phyloP scores from a whole-genome alignment of 2,113 vertebrate species.

The Laterallus jamaicensis region DNA sequence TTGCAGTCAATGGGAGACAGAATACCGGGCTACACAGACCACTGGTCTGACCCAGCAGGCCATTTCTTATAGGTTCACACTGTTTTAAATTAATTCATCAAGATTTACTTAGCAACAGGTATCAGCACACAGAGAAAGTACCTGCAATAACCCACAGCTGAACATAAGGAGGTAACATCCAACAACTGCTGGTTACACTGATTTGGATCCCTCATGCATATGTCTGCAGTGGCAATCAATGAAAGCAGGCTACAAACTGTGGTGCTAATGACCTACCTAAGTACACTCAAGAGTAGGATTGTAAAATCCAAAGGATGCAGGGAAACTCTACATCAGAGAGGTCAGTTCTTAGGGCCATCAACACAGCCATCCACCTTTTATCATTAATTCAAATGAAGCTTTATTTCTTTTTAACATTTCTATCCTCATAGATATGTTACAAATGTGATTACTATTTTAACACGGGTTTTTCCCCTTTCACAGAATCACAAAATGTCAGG shows the following conservation, averaged over 20 bases:
- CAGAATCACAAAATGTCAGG: too few species aligned
- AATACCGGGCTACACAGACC: rapidly evolving
- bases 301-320: rapidly evolving
- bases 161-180: rapidly evolving
- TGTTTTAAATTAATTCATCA: background rate
- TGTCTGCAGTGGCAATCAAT: rapidly evolving
- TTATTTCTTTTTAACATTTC: background rate
- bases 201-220: rapidly evolving
- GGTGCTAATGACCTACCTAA: background rate
- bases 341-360: rapidly evolving
- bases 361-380: background rate
- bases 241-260: rapidly evolving
- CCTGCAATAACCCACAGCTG: background rate
- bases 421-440: background rate
- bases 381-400: rapidly evolving
- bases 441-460: rapidly evolving
- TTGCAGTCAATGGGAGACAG: background rate
- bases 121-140: rapidly evolving
- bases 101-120: background rate
- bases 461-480: rapidly evolving
- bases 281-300: rapidly evolving
- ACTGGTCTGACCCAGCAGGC: background rate
- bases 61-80: background rate
- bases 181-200: rapidly evolving
- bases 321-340: background rate